These are phyloP conservation scores for Glyptemys insculpta DNA, from an alignment of 2,797 vertebrate genomes.

Conservation along the genomic window DNA sequence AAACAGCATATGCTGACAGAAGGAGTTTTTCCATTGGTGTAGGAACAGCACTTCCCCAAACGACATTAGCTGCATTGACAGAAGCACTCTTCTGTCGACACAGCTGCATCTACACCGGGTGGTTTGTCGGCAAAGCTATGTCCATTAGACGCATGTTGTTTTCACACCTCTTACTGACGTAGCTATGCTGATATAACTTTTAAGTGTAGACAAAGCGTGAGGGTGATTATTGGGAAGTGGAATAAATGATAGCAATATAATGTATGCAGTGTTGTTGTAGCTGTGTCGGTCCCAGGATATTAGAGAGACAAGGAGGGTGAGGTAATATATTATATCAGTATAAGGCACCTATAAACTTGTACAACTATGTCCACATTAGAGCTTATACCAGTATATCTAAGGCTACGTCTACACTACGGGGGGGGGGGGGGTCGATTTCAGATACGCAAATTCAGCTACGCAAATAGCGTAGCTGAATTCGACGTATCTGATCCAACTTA, in stretches of 20 bases:
- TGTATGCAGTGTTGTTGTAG: neutral
- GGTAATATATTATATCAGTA: neutral
- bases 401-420: no score
- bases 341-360: neutral
- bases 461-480: no score
- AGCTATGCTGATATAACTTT: neutral
- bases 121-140: no score
- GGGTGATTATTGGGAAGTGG: neutral
- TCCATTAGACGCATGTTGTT: neutral
- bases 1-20: no score
- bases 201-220: neutral
- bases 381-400: rapidly evolving
- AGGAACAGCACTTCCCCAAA: no score
- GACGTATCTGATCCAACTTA: no score
- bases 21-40: no score
- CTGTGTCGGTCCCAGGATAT: neutral
- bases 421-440: no score
- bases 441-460: no score
- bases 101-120: no score
- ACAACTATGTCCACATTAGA: rapidly evolving
- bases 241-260: neutral
- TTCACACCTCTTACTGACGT: neutral
- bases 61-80: no score
- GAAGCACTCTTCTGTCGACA: no score
- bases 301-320: neutral